A percentile compares a stretch with the other conserved stretches of the same genome.
phyloP scores from a whole-genome alignment of 2,797 vertebrate species.

The Propithecus perrieri region DNA sequence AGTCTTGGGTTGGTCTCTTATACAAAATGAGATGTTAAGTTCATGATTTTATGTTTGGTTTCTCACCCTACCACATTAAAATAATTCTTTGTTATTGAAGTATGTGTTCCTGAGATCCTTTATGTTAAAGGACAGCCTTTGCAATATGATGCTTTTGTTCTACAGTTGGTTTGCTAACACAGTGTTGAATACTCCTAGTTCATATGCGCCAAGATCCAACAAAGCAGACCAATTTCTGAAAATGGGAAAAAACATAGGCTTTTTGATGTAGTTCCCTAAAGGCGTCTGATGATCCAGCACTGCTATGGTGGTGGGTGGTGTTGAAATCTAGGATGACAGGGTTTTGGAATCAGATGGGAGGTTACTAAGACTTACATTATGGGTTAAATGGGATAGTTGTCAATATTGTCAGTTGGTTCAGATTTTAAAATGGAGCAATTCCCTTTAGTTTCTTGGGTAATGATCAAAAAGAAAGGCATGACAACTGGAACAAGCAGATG shows the following conservation, averaged over 20 bases:
- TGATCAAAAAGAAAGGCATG: not conserved
- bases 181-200: not conserved
- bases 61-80: not conserved
- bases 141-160: not conserved
- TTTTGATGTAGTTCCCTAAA: constrained; percentile 25
- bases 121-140: not conserved
- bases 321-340: not conserved
- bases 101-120: not conserved
- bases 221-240: constrained; percentile 34
- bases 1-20: not conserved
- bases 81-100: constrained; percentile 28
- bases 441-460: constrained; percentile 13
- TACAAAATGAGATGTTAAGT: not conserved
- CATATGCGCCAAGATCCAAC: not conserved
- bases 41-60: constrained; percentile 25
- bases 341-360: not conserved
- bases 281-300: not conserved
- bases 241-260: not conserved
- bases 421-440: constrained; percentile 13
- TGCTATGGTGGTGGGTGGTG: not conserved
- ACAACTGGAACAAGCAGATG: not conserved
- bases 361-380: not conserved
- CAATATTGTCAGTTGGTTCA: not conserved
- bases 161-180: not conserved
- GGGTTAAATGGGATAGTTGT: not conserved